Base-by-base conservation (phyloP, 1,140 invertebrate genomes). In the Heliconius eleuchia region DNA sequence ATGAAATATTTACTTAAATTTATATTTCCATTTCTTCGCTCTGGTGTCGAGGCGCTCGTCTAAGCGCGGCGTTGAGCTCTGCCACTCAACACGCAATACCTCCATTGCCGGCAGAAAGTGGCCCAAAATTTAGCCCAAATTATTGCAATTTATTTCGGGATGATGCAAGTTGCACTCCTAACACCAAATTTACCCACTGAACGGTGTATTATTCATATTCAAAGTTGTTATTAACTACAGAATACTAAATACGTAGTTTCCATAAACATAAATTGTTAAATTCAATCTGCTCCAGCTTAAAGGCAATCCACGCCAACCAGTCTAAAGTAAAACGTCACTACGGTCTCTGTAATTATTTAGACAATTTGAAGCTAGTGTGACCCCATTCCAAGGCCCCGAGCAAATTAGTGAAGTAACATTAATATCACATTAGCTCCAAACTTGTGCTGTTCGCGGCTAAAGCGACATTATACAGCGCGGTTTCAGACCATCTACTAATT, bases 381-480 rank as follows among this genome's bases (percentile, higher is more conserved):
- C 89, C 91, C 79, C 87, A 77, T 92, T 92, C 81, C 84, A 80
- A 73, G 81, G 84, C 85, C 85, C 74, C 83, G 71, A 80, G 85
- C 84, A 88, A 89, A 91, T 92, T 91, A 89, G 84, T 87, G 83
- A 84, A 86, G 90, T 87, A 86, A 86, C 88, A 89, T 91, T 91
- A 91, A 92, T 91, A 91, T 85, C 86, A 83, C 90, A 91, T 91
- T 89, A 91, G 85, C 85, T 83, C 74, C 83, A 81, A 87, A 88
- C 82, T 87, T 83, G 82, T 79, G 78, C 77, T 83, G 84, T 86
- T 83, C 73, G 77, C 78, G 80, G 80, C 81, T 87, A 83, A 82
- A 80, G 82, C 82, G 82, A 84, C 85, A 85, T 86, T 78, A 82
- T 82, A 79, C 82, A 78, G 80, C 46, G 74, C 8, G 18, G 55